Evolutionary conservation across 2,113 vertebrate genomes (phyloP), one percentile per base, ranked within the genome.

Genomic region (Zosterops lateralis): DNA sequence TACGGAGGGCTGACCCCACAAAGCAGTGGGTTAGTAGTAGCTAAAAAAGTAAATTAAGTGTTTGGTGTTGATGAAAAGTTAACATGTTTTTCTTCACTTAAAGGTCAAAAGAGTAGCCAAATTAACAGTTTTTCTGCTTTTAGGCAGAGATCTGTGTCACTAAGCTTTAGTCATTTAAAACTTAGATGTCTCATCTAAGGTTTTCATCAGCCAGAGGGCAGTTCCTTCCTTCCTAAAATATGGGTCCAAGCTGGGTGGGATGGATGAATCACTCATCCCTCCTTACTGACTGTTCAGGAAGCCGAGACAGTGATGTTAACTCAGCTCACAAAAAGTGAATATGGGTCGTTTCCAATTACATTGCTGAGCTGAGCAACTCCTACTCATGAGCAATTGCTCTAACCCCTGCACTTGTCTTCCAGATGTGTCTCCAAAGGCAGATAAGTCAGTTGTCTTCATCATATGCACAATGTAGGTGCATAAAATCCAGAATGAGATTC

Each of bases 271-370:
- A 94, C 54, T 42, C 74, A 85, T 84, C 74, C 82, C 50, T 94
- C 71, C 74, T 66, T 62, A 42, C 62, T 95, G 95, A 96, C 84
- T 91, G 42, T 73, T 94, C 93, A 87, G 96, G 95, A 96, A 95
- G 78, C 81, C 87, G 90, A 95, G 90, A 48, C 61, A 65, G 48
- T 42, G 74, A 26, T 79, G 58, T 82, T 91, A 82, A 78, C 54
- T 42, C 45, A 72, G 84, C 44, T 84, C 48, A 24, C 74, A 89
- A 92, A 81, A 68, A 34, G n/a, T 21, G 45, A 81, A 28, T 75
- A 64, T 72, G 45, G 56, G 62, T 87, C 0, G 0, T 76, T 91
- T 89, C 78, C 65, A 87, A 66, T 58, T 77, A 81, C 32, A 42
- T 15, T 65, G 38, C 54, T 90, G 75, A 92, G 50, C 53, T 87